Evolutionary conservation across 2,113 vertebrate genomes (phyloP), one percentile per base, ranked within the genome.

Genomic region (Erpornis zantholeuca): DNA sequence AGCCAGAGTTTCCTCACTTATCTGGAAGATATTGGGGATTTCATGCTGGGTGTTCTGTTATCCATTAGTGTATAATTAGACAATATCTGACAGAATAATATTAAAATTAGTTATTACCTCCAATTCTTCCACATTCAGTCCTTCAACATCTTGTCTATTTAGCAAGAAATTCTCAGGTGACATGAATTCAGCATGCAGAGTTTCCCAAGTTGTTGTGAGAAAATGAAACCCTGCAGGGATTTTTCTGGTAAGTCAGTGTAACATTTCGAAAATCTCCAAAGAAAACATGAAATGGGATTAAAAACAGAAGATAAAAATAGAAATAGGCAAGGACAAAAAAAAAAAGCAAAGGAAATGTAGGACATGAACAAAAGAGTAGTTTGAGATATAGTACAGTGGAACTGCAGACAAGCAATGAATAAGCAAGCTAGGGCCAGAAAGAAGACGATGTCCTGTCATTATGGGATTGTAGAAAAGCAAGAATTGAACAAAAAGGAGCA

Each of bases 181-280:
- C 19, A 44, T 65, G 71, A 94, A 82, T 87, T 87, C 73, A 78
- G 29, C 47, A 81, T 68, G 65, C 95, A 86, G 33, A 53, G 16
- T 78, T 88, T 94, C 59, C 78, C 40, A 79, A 71, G 77, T 44
- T 77, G 52, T 22, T 90, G 75, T 49, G 59, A 87, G 77, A 86
- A 93, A 95, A 66, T 66, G 4, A 94, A 96, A 95, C 83, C 61
- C 87, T 85, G 31, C 21, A 91, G 90, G 93, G 91, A 91, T 84
- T 93, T 93, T 90, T 86, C 47, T 81, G 29, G 35, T 83, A 94
- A 93, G 0, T 75, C 71, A 90, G 33, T 83, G 79, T 75, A 84
- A 86, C 31, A 42, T 91, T 91, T 81, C 78, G 25, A 87, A 92
- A 94, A 81, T 61, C 79, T 88, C 72, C 4, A 12, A 94, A 78